Conservation (phyloP, 2,113 vertebrate species). For the Dipodomys merriami region DNA sequence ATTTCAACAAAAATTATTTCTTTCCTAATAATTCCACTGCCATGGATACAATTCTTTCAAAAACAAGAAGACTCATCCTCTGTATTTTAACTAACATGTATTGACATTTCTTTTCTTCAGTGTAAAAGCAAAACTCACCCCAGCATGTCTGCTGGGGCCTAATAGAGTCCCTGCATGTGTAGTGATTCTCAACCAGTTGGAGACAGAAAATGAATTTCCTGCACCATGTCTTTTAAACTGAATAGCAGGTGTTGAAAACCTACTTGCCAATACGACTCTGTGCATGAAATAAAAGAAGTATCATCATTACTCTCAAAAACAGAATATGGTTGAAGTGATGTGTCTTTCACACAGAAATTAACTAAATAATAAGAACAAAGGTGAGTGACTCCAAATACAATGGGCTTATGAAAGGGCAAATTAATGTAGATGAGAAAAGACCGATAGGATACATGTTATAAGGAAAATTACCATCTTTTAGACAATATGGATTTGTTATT, state of each 20-base stretch:
- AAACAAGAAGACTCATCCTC: not conserved
- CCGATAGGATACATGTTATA: not conserved
- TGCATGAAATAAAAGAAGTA: not conserved
- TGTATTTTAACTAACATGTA: not conserved
- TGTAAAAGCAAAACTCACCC: constrained; percentile 7
- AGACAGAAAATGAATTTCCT: not conserved
- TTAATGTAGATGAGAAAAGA: not conserved
- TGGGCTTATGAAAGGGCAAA: not conserved
- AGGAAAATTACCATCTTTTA: constrained; percentile 3
- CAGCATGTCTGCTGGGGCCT: not conserved
- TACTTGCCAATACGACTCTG: not conserved
- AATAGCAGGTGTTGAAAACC: constrained; percentile 7
- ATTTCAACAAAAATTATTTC: constrained; percentile 51
- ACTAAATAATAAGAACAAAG: constrained; percentile 34
- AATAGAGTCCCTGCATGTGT: not conserved
- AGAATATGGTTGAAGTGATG: not conserved
- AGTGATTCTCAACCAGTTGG: not conserved
- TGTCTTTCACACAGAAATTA: constrained; percentile 4
- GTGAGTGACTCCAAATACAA: not conserved
- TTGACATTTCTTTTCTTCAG: not conserved
- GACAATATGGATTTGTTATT: not conserved
- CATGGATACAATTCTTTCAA: constrained; percentile 36
- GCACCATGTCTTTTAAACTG: not conserved
- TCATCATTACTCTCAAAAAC: not conserved
- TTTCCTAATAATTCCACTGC: constrained; percentile 33